Percentiles rank a stretch among this genome's conserved stretches.
Evolutionary conservation across 2,113 vertebrate species (phyloP).

Genomic region (Microcebus ravelobensis): DNA sequence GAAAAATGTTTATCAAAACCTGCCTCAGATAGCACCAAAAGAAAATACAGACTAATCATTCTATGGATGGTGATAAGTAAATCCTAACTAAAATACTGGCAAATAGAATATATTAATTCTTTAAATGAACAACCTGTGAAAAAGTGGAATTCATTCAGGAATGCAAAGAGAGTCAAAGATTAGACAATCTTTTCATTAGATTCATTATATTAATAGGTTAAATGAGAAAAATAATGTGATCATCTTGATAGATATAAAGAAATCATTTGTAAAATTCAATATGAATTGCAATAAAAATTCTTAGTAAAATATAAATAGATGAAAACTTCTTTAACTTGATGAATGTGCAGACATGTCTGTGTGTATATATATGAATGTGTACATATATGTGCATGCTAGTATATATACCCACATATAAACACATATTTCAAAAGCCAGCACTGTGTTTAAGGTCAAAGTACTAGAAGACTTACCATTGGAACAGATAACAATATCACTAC

Average conservation of each 20-base stretch:
- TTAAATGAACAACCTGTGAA: background rate
- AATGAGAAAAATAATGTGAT: constrained; percentile 37
- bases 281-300: background rate
- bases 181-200: background rate
- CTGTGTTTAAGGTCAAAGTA: background rate
- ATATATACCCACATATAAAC: background rate
- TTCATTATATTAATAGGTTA: background rate
- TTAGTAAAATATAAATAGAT: background rate
- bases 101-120: background rate
- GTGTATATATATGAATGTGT: background rate
- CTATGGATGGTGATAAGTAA: background rate
- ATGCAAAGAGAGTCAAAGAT: background rate
- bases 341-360: background rate
- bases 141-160: background rate
- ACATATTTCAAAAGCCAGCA: constrained; percentile 34
- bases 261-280: background rate
- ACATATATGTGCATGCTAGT: background rate
- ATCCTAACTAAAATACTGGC: constrained; percentile 5
- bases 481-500: background rate
- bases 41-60: background rate
- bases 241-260: constrained; percentile 33
- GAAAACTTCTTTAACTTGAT: constrained; percentile 20
- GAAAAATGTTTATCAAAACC: constrained; percentile 29
- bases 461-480: background rate
- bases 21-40: background rate